Evolutionary conservation across 2,113 vertebrate species (phyloP), one percentile per base, ranked within the genome.

Genomic region (Gallinago paraguaiae): DNA sequence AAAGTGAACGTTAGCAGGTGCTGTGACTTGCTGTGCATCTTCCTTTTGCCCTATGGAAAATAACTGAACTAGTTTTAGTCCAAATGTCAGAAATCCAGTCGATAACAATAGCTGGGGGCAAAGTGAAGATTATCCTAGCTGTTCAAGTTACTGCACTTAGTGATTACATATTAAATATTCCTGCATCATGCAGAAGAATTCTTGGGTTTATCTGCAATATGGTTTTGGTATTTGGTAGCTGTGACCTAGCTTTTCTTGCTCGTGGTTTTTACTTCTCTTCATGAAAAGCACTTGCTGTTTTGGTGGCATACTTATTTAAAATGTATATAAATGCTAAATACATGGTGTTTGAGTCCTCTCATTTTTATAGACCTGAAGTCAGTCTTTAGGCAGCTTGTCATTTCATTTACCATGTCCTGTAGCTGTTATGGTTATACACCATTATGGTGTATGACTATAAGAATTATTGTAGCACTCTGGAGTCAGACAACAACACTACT

Each of bases 21-120:
- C 39, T 25, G 33, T 59, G 51, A 9, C 35, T 59, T 68, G 50
- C 46, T 35, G 11, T 24, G 20, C 12, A 30, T 35, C 53, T 19
- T 77, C 22, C 1, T 0, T 53, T 69, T 0, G 0, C 37, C 25
- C 3, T 9, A 1, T 16, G n/a, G 75, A 61, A 70, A 67, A 71
- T 27, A 81, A 56, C 16, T 31, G 37, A 48, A 37, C 45, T 65
- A 31, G 13, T 61, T 85, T 59, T 50, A 69, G 43, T 50, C 11
- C 67, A n/a, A 63, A 72, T 39, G 23, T 19, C 69, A 70, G 61
- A 27, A 70, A n/a, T 48, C 22, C 68, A 28, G 25, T 11, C 16
- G 20, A 9, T 83, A 83, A 57, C 13, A 59, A 37, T 69, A 83
- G 56, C 28, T 50, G 50, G 22, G 12, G 16, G 15, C 41, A 50